Conservation (phyloP, 2,797 vertebrate genomes). For the Lacerta bilineata region DNA sequence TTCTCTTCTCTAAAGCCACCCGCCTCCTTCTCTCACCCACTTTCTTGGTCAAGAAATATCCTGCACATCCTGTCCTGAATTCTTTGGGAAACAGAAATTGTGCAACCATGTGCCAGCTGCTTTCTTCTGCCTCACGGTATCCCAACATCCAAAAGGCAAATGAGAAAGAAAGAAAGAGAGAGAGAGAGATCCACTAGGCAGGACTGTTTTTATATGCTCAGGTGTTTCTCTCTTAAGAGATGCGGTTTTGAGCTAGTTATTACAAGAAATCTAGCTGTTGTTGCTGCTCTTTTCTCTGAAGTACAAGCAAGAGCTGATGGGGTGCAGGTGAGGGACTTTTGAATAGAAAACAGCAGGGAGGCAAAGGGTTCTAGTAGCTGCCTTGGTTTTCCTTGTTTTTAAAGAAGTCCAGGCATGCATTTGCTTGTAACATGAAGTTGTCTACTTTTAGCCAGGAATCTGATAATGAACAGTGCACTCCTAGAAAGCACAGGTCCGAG, state of each 20-base stretch:
- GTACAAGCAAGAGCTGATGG: not conserved
- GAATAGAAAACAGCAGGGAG: not conserved
- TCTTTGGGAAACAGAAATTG: constrained; percentile 5
- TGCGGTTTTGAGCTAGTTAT: not conserved
- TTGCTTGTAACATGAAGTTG: not conserved
- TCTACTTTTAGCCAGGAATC: not conserved
- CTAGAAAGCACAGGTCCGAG: too few relatives aligned
- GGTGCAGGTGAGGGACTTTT: not conserved
- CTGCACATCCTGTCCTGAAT: constrained; percentile 2
- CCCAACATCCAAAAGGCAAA: not conserved
- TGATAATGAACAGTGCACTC: not conserved
- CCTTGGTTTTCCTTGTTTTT: not conserved
- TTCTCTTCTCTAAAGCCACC: constrained; percentile 7
- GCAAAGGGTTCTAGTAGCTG: not conserved
- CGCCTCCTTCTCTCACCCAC: not conserved
- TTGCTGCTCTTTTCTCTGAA: not conserved
- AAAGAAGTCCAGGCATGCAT: too few relatives aligned
- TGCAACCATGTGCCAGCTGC: not conserved
- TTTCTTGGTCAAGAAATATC: not conserved
- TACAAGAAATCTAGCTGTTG: not conserved
- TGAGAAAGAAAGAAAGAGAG: too few relatives aligned
- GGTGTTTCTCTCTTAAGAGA: not conserved
- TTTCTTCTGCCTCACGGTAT: not conserved
- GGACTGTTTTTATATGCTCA: not conserved
- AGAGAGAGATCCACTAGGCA: not conserved